Percentiles rank a stretch among this genome's conserved stretches.
Conservation (phyloP, 2,888 invertebrate species). For the Lordiphosa andalusiaca region DNA sequence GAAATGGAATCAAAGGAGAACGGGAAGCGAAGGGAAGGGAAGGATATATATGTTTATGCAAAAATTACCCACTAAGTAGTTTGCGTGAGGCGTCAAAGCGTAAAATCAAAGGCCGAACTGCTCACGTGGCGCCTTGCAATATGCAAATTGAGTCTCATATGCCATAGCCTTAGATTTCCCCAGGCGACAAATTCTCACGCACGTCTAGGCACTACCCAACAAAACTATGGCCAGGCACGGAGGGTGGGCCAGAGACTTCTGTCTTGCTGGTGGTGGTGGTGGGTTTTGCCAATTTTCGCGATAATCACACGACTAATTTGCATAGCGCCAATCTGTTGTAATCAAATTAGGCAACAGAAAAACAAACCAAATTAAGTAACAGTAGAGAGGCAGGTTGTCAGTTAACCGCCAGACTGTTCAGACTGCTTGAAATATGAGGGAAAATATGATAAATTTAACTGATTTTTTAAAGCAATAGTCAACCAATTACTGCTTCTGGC, state of each 20-base stretch:
- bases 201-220: slow-evolving; percentile 41
- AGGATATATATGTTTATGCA: too few relatives aligned
- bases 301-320: slow-evolving; percentile 66
- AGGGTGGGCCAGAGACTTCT: background rate
- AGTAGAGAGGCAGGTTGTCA: too few relatives aligned
- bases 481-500: too few relatives aligned
- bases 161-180: slow-evolving; percentile 44
- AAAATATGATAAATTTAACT: too few relatives aligned
- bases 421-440: too few relatives aligned
- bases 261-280: slow-evolving; percentile 4
- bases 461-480: too few relatives aligned
- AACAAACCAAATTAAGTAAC: too few relatives aligned
- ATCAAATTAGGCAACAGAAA: slow-evolving; percentile 49
- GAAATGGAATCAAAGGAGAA: too few relatives aligned
- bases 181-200: slow-evolving; percentile 39
- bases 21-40: too few relatives aligned
- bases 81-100: slow-evolving; percentile 41
- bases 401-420: too few relatives aligned
- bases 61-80: slow-evolving; percentile 29
- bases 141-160: slow-evolving; percentile 55
- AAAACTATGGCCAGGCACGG: slow-evolving; percentile 41
- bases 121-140: slow-evolving; percentile 59
- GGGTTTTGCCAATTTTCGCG: slow-evolving; percentile 53
- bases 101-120: slow-evolving; percentile 55
- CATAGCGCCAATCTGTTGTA: slow-evolving; percentile 53